Conservation (phyloP, 35 echinoderm and acorn worm species). For the Holothuria glaberrima region DNA sequence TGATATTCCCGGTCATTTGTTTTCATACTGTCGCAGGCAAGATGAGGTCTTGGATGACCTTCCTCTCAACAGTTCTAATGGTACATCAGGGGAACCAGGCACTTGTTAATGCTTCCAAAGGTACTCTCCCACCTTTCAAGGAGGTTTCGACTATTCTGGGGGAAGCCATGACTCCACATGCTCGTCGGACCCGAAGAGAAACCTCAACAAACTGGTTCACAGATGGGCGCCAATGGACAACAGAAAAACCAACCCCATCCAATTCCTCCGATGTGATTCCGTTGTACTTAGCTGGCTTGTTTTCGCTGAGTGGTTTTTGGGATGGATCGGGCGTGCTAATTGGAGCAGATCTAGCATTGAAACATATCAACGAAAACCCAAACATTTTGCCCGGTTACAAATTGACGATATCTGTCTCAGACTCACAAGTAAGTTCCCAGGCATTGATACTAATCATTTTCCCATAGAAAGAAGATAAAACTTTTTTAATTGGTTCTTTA, state of each 20-base stretch:
- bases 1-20: too few relatives aligned
- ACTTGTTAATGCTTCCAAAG: too few relatives aligned
- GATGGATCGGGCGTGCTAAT: slow-evolving; percentile 40
- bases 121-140: too few relatives aligned
- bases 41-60: too few relatives aligned
- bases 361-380: slow-evolving; percentile 26
- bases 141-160: too few relatives aligned
- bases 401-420: neutral
- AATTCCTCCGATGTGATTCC: neutral
- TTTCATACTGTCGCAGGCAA: too few relatives aligned
- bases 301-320: slow-evolving; percentile 13
- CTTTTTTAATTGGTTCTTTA: neutral
- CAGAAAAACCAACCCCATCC: neutral
- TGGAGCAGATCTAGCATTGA: slow-evolving; percentile 34
- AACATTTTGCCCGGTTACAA: slow-evolving; percentile 11
- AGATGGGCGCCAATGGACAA: neutral
- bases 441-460: too few relatives aligned
- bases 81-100: too few relatives aligned
- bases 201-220: too few relatives aligned
- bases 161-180: too few relatives aligned
- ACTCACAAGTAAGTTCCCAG: slow-evolving; percentile 5
- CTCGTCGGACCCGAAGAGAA: too few relatives aligned
- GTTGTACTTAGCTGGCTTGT: slow-evolving; percentile 14
- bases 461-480: neutral
- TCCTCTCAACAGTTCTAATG: too few relatives aligned